phyloP scores from a whole-genome alignment of 2,888 invertebrate species.

The Cylloceria caligata region DNA sequence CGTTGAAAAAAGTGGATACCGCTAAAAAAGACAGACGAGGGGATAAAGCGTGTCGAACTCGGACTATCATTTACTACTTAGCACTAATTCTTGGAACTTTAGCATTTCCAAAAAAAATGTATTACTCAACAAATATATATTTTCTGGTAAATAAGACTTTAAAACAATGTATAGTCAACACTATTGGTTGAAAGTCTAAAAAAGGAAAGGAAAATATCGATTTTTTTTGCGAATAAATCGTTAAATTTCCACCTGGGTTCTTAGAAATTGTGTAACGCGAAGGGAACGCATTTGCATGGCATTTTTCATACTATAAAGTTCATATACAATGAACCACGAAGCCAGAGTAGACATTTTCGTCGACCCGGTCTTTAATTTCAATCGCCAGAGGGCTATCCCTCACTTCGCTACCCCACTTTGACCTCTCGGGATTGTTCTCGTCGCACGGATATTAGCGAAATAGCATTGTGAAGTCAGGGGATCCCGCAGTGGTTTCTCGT shows the following conservation, averaged over 20 bases:
- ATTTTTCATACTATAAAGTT: background rate
- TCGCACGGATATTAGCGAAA: conserved; percentile 44
- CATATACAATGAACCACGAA: background rate
- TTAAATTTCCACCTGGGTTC: background rate
- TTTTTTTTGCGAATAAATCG: no score
- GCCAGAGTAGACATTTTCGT: background rate
- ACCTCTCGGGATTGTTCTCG: conserved; percentile 21
- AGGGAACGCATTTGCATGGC: background rate
- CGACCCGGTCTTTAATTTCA: conserved; percentile 16
- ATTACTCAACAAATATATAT: no score
- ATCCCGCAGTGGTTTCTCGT: conserved; percentile 46
- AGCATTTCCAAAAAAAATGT: no score
- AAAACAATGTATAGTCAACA: no score
- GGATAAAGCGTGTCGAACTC: no score
- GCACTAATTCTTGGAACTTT: no score
- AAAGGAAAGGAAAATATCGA: no score
- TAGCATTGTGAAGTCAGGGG: conserved; percentile 31
- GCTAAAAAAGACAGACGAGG: background rate
- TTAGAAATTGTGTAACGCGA: background rate
- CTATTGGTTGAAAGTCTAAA: no score
- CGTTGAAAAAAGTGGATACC: background rate
- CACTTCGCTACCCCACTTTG: conserved; percentile 2
- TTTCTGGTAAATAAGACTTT: no score
- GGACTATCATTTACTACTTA: no score
- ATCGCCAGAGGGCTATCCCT: conserved; percentile 33